Percentiles rank a stretch among this genome's conserved stretches.
Evolutionary conservation across 2,888 invertebrate species (phyloP).

Genomic region (Amphipoea lucens): DNA sequence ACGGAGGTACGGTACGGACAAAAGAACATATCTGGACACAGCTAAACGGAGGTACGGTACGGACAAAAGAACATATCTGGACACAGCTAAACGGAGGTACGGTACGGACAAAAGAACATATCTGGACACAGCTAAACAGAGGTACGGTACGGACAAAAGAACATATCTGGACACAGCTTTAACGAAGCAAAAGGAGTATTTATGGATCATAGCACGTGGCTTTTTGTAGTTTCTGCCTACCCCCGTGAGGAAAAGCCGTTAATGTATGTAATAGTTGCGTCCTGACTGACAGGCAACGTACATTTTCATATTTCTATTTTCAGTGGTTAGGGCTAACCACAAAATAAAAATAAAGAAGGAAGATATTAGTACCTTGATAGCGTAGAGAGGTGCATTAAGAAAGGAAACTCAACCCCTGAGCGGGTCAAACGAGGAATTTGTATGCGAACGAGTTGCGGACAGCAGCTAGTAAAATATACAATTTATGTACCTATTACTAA

Average conservation of each 20-base stretch:
- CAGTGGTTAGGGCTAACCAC: neutral
- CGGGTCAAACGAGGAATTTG: constrained; percentile 22
- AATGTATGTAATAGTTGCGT: neutral
- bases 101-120: no score
- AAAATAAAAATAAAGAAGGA: neutral
- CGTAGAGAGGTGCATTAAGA: neutral
- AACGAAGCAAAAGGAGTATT: neutral
- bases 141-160: no score
- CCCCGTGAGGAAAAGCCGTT: neutral
- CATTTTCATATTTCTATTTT: neutral
- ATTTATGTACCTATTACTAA: neutral
- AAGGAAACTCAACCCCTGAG: neutral
- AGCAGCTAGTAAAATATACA: constrained; percentile 17
- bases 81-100: no score
- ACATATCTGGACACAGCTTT: no score
- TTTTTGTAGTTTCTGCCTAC: neutral
- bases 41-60: no score
- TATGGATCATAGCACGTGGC: no score
- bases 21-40: no score
- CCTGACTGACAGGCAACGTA: neutral
- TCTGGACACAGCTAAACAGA: no score
- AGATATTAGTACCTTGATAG: neutral
- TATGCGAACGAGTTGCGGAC: constrained; percentile 16
- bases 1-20: no score
- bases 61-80: no score